Evolutionary conservation across 2,888 invertebrate species (phyloP), one percentile per base, ranked within the genome.

Genomic region (Julus scandinavius): DNA sequence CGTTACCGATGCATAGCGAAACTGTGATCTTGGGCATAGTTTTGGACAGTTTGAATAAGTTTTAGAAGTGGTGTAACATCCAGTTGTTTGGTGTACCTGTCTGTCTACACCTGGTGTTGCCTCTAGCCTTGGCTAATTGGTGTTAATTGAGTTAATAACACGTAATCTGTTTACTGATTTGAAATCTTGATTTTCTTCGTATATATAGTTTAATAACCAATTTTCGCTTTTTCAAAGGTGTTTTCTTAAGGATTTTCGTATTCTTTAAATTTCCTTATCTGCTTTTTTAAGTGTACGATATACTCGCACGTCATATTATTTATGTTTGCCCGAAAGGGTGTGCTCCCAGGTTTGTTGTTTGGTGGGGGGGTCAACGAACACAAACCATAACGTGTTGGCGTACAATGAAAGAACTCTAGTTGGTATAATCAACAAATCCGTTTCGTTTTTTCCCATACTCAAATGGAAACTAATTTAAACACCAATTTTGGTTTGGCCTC

Each of bases 401-500:
- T 80, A 40, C 54, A 54, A 15, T 54, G 54, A 54, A 54, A 54
- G 54, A 54, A 54, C 38, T 38, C 38, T 63, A n/a, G n/a, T n/a
- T n/a, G 80, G 20, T n/a, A n/a, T 63, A 63, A 80, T 40, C 80
- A 9, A 38, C 29, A 38, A 80, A 80, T 80, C 80, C 29, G 80
- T 40, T 40, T 17, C 63, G 9, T 72, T 7, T 20, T 17, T 80
- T 80, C 11, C 38, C 80, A 29, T 45, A 9, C 80, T 1, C 80
- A 38, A 80, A 80, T 80, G 80, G 80, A 80, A 80, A 80, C 38
- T 80, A 80, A 80, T 80, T 80, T 80, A 13, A 80, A 80, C 63
- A 29, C 80, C 80, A 40, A 80, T 80, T 80, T 80, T 13, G 80
- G 80, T 38, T 80, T 80, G 80, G 80, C 80, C 38, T 40, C 80